Base-by-base conservation (phyloP, 2,888 invertebrate species). In the Neocrepidodera transversa region DNA sequence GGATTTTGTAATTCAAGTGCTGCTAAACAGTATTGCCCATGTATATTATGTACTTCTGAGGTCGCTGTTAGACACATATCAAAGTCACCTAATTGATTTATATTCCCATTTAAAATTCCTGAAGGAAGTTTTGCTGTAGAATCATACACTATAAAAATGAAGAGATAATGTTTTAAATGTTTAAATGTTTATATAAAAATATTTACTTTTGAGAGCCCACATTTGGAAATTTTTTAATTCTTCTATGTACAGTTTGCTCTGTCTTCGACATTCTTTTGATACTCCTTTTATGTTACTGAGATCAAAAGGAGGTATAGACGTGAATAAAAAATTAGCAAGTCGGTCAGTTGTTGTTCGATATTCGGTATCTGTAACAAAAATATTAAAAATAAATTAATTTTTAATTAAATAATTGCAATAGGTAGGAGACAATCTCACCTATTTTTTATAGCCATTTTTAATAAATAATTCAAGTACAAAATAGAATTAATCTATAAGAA, bases 11-110 rank as follows among this genome's bases (percentile, higher is more conserved):
- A 77, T 62, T 74, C 71, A 30, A 88, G 76, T 63, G 85, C 84
- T 7, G 86, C 83, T 64, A 89, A 77, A 67, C 89, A 89, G 70
- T 89, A 89, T 75, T 87, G 82, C 2, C 87, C 87, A 38, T 74
- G 77, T 45, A 85, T 79, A 11, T 75, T 75, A 36, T 73, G 74
- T 58, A 75, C 77, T 26, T 71, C 63, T 1, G 65, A 71, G 7
- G 65, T 55, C 1, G 75, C 71, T n/a, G 68, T 52, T 13, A 78
- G 61, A 54, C 80, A 80, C 61, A 76, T 67, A 59, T 80, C 80
- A 56, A 79, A 80, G 65, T 80, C 79, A 5, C 80, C 80, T 7
- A 78, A 68, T 67, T 80, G 80, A 55, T 80, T 78, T 1, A 80
- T 64, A 61, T 80, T 80, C 2, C 80, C 80, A 52, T 75, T 79